phyloP scores from a whole-genome alignment of 1,140 invertebrate species.

The Coptotermes formosanus region DNA sequence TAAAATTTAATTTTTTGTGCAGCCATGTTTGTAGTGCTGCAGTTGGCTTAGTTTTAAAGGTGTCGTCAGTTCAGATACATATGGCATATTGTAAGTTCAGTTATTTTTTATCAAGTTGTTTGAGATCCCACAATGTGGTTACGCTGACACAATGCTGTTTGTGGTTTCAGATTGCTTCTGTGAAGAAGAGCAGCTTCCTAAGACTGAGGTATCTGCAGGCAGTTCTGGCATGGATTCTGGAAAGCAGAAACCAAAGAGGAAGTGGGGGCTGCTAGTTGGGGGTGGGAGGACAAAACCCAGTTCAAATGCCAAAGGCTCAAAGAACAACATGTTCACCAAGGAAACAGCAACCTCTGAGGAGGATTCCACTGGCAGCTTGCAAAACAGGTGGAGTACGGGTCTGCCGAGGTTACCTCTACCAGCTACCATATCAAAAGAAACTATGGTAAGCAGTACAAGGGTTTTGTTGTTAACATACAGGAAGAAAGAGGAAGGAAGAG shows the following conservation, averaged over 20 bases:
- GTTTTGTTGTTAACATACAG: neutral
- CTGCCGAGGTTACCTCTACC: conserved; percentile 65
- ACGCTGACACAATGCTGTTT: too few species aligned
- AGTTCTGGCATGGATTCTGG: neutral
- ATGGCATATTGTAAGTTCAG: too few species aligned
- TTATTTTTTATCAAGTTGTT: too few species aligned
- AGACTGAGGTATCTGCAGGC: neutral
- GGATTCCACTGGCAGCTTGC: conserved; percentile 37
- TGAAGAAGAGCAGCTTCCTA: neutral
- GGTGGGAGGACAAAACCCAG: conserved; percentile 37
- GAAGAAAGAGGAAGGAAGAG: neutral
- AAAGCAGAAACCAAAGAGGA: conserved; percentile 34
- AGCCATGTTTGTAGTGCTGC: too few species aligned
- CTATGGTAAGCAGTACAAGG: conserved; percentile 56
- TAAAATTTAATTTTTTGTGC: too few species aligned
- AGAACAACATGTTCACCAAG: neutral
- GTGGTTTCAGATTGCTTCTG: neutral
- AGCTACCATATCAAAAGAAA: conserved; percentile 71
- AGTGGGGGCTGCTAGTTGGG: conserved; percentile 41
- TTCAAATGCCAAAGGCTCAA: conserved; percentile 25
- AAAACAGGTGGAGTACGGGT: conserved; percentile 65
- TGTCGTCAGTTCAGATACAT: too few species aligned
- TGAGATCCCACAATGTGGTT: too few species aligned
- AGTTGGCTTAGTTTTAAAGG: too few species aligned
- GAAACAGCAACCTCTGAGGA: neutral